A percentile compares a stretch with the other conserved stretches of the same genome.
Evolutionary conservation across 2,797 vertebrate genomes (phyloP).

Genomic region (Prionace glauca): DNA sequence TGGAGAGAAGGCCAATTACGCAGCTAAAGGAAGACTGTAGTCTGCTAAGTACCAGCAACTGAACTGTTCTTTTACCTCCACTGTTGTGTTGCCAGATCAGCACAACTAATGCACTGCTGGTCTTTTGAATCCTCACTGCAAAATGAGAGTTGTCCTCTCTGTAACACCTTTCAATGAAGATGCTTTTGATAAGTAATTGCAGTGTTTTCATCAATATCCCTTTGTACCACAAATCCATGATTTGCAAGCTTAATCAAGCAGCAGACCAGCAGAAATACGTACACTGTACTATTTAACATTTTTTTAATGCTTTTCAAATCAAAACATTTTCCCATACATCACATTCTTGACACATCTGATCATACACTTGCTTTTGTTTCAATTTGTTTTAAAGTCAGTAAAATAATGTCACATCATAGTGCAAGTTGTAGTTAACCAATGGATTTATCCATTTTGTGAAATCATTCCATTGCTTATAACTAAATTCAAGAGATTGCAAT

Average conservation of each 20-base stretch:
- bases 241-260: neutral
- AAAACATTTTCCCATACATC: neutral
- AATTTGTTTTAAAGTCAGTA: neutral
- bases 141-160: neutral
- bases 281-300: neutral
- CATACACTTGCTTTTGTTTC: neutral
- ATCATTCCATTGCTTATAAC: neutral
- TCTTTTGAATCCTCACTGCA: neutral
- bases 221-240: neutral
- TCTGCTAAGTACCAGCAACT: neutral
- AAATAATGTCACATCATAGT: neutral
- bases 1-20: slow-evolving; percentile 11
- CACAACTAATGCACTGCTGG: neutral
- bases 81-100: slow-evolving; percentile 1
- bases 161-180: neutral
- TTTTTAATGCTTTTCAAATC: neutral
- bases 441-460: neutral
- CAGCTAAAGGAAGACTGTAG: slow-evolving; percentile 16
- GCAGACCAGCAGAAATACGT: neutral
- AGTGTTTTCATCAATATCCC: neutral
- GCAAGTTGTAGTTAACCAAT: neutral
- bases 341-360: neutral
- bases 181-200: neutral
- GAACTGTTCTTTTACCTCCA: slow-evolving; percentile 34
- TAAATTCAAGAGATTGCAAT: neutral